Evolutionary conservation across 2,888 invertebrate species (phyloP), one percentile per base, ranked within the genome.

Genomic region (Phyto melanocephala): DNA sequence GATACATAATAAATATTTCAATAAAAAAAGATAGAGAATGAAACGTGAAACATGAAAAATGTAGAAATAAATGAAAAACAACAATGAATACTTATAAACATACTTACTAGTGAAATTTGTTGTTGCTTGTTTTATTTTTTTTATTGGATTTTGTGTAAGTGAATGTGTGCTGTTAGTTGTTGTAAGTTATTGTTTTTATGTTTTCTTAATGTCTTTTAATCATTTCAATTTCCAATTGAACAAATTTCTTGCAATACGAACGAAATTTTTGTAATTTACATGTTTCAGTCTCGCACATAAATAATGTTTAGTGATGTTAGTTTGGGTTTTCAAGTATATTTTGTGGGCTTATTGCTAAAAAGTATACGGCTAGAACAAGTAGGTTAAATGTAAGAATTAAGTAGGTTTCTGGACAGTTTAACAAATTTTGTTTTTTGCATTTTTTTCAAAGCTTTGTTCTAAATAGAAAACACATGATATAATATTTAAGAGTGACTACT

Each of bases 151-250:
- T 63, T 42, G 35, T 15, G 8, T 24, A 15, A 45, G 47, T 58
- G 70, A 42, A 8, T 60, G n/a, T 60, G 10, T 45, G 6, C 40
- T 42, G 40, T 2, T 42, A 22, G 13, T n/a, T 24, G 11, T 28
- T 45, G 6, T 37, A n/a, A n/a, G n/a, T n/a, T n/a, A n/a, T n/a
- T n/a, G 7, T 42, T 24, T 70, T 28, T 70, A 33, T 54, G 40
- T 15, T 56, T 42, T 24, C 4, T 20, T 74, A 33, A 22, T 58
- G 63, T 33, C 42, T 54, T 70, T 58, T 70, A 70, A 60, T 75
- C 63, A 70, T 58, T 75, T 52, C 10, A 65, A 67, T 79, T 58
- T 80, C 15, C 68, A 62, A 80, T 70, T 70, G 67, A 62, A 65
- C 63, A 65, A 35, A 67, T 68, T 52, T 62, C 28, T 54, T 60